Conservation (phyloP, 2,888 invertebrate species). For the Tineola bisselliella region DNA sequence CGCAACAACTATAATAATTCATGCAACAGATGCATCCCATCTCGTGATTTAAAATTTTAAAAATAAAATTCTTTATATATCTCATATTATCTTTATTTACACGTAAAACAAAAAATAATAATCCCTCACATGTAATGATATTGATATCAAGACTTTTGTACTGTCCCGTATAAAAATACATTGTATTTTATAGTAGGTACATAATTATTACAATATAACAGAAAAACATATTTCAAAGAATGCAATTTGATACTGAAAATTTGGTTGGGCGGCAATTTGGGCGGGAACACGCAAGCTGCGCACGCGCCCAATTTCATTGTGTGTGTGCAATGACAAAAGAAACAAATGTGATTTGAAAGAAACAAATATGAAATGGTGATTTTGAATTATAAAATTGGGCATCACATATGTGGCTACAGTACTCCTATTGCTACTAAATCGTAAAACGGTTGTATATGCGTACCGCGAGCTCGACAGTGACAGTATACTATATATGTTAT, state of each 20-base stretch:
- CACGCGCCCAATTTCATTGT: conserved; percentile 29
- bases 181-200: background rate
- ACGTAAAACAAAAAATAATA: no score
- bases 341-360: conserved; percentile 3
- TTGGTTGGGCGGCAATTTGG: conserved; percentile 38
- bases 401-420: no score
- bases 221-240: background rate
- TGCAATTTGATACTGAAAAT: conserved; percentile 9
- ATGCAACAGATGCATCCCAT: background rate
- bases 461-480: no score
- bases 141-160: no score
- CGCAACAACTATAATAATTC: conserved; percentile 16
- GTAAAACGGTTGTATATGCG: no score
- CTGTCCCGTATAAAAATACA: background rate
- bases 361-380: background rate
- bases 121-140: no score
- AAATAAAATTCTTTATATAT: background rate
- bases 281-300: conserved; percentile 42
- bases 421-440: no score
- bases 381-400: background rate
- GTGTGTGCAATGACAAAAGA: conserved; percentile 7
- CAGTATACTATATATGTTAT: no score
- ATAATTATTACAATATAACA: conserved; percentile 1
- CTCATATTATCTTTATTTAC: no score
- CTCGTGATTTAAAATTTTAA: background rate